Conservation (phyloP, 2,797 vertebrate species). For the Psittacula derbiana region DNA sequence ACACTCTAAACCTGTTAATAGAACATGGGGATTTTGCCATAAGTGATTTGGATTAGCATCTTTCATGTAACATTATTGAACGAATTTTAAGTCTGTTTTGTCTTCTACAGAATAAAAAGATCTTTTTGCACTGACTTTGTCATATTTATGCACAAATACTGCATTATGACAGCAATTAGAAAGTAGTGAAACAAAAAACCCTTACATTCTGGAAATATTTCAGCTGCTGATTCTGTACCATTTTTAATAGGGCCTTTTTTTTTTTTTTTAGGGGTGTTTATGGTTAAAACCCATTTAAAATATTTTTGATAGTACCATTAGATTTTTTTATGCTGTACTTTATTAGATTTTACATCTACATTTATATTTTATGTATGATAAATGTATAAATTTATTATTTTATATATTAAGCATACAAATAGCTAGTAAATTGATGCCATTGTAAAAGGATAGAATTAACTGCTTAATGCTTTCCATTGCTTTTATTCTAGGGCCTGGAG, state of each 20-base stretch:
- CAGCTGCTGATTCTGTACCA: background rate
- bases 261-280: background rate
- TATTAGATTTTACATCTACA: background rate
- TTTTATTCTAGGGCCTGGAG: background rate
- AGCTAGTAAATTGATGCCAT: background rate
- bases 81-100: background rate
- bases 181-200: background rate
- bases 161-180: background rate
- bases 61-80: background rate
- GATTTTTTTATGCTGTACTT: background rate
- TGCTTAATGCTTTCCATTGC: background rate
- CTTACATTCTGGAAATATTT: background rate
- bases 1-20: background rate
- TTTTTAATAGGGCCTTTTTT: background rate
- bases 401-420: background rate
- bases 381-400: background rate
- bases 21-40: rapidly evolving
- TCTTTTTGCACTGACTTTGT: background rate
- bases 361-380: background rate
- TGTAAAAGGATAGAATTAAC: background rate
- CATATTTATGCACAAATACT: background rate
- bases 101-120: background rate
- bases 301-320: background rate
- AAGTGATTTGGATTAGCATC: background rate
- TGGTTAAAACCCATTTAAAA: background rate